These are phyloP conservation scores for Pachycephala philippinensis DNA, from an alignment of 2,113 vertebrate species.

Conservation along the genomic window DNA sequence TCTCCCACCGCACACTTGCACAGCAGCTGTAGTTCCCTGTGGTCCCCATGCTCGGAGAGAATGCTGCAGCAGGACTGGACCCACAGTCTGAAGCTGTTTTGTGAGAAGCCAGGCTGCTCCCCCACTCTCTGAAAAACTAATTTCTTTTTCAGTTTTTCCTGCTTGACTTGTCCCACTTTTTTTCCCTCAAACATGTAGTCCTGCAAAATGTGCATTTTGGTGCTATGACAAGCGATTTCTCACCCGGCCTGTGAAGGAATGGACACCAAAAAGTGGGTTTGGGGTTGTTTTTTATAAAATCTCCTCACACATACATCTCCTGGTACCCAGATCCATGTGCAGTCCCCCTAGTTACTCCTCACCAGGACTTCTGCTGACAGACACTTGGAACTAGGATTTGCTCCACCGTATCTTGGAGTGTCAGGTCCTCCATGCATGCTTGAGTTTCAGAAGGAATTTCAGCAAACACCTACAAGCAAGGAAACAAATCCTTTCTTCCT, in stretches of 20 bases:
- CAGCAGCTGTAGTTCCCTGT: background rate
- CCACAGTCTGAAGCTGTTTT: fast-evolving
- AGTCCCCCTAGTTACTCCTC: background rate
- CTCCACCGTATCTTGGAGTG: background rate
- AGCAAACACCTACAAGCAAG: background rate
- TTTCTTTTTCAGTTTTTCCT: background rate
- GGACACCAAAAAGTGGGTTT: background rate
- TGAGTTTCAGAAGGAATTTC: background rate
- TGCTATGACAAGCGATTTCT: fast-evolving
- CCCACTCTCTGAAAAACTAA: background rate
- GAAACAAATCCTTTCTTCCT: background rate
- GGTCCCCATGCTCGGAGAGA: fast-evolving
- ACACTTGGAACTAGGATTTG: background rate
- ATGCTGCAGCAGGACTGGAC: fast-evolving
- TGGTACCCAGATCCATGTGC: background rate
- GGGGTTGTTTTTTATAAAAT: background rate
- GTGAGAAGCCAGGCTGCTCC: background rate
- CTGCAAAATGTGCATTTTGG: background rate
- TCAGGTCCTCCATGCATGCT: background rate
- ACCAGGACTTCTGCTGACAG: background rate
- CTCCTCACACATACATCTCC: background rate
- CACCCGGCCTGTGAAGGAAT: fast-evolving
- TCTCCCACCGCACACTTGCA: background rate
- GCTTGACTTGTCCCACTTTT: background rate
- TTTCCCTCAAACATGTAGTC: background rate